phyloP scores from a whole-genome alignment of 2,113 vertebrate species.

The Sisor rabdophorus region DNA sequence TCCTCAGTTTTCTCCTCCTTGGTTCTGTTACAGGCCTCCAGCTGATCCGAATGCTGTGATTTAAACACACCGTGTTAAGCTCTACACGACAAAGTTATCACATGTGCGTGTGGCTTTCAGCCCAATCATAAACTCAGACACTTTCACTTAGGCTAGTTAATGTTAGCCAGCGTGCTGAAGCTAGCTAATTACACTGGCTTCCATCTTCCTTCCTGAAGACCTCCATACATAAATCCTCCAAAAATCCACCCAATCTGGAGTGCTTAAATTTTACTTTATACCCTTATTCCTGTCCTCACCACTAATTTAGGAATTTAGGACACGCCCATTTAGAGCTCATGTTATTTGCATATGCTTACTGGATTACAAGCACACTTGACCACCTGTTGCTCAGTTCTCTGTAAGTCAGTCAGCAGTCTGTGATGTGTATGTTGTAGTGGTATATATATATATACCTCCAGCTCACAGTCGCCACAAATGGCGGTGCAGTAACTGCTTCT shows the following conservation, averaged over 20 bases:
- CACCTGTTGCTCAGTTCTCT: neutral
- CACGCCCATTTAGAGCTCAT: neutral
- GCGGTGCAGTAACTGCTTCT: slow-evolving; percentile 79
- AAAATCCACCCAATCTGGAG: neutral
- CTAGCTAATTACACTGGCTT: neutral
- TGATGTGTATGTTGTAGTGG: neutral
- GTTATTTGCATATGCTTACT: neutral
- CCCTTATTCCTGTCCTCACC: too few relatives aligned
- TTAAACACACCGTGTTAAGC: neutral
- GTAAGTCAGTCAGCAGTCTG: neutral
- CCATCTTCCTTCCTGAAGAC: neutral
- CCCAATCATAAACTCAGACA: neutral
- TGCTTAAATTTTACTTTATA: neutral
- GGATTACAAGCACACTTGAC: neutral
- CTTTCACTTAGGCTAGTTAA: neutral
- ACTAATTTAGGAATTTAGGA: neutral
- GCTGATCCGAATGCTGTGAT: slow-evolving; percentile 50
- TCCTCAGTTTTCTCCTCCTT: slow-evolving; percentile 45
- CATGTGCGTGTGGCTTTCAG: neutral
- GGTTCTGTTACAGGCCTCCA: slow-evolving; percentile 55
- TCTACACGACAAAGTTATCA: neutral
- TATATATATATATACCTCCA: slow-evolving; percentile 76
- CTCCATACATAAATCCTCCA: neutral
- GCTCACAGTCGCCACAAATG: slow-evolving; percentile 80
- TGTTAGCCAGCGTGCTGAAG: neutral